Conservation (phyloP, 2,888 invertebrate species). For the Anarsia innoxiella region DNA sequence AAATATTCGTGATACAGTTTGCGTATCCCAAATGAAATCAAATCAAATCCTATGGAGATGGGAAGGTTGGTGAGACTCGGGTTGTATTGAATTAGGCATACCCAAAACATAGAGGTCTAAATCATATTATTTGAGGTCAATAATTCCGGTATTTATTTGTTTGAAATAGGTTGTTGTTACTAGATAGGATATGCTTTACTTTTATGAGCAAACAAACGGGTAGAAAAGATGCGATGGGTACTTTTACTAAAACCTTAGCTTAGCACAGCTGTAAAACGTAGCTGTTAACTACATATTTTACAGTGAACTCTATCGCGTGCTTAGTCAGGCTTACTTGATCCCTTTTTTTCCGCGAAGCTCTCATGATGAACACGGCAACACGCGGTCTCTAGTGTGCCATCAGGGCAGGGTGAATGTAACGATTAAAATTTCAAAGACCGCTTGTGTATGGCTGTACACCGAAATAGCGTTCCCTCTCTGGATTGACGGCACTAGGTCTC, state of each 20-base stretch:
- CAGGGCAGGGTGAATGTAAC: slow-evolving; percentile 68
- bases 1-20: slow-evolving; percentile 11
- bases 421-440: slow-evolving; percentile 73
- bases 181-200: too few species aligned
- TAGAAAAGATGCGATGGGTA: too few species aligned
- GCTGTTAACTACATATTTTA: too few species aligned
- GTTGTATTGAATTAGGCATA: slow-evolving; percentile 20
- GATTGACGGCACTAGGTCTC: slow-evolving; percentile 35
- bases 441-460: slow-evolving; percentile 57
- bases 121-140: slow-evolving; percentile 25
- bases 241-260: too few species aligned
- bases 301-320: too few species aligned
- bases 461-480: slow-evolving; percentile 62
- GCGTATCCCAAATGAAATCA: slow-evolving; percentile 17
- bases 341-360: slow-evolving; percentile 14
- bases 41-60: slow-evolving; percentile 18
- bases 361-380: slow-evolving; percentile 43
- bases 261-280: too few species aligned
- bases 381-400: slow-evolving; percentile 51
- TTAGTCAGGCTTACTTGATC: slow-evolving; percentile 3
- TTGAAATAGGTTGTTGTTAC: too few species aligned
- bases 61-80: slow-evolving; percentile 19
- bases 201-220: too few species aligned
- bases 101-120: slow-evolving; percentile 16
- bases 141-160: slow-evolving; percentile 7